These are phyloP conservation scores for Chelmon rostratus DNA, from an alignment of 2,797 vertebrate genomes.

Conservation along the genomic window DNA sequence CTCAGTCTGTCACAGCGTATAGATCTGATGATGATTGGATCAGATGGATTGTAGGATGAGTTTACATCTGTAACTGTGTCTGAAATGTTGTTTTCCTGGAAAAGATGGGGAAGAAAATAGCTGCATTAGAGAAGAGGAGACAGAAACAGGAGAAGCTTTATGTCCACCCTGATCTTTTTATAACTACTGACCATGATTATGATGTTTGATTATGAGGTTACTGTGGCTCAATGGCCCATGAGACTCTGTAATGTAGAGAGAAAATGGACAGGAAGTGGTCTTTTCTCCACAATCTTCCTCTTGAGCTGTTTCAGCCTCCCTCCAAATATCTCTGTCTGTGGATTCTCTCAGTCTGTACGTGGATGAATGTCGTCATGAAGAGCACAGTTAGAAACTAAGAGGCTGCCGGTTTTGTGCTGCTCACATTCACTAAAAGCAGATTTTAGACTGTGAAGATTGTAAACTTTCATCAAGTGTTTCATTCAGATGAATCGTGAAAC, in stretches of 20 bases:
- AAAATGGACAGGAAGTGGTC: constrained; percentile 18
- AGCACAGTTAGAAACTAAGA: background rate
- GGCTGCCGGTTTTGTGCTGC: background rate
- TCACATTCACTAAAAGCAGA: background rate
- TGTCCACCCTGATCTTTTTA: constrained; percentile 18
- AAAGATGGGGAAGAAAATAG: background rate
- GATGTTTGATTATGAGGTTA: constrained; percentile 41
- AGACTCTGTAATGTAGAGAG: constrained; percentile 20
- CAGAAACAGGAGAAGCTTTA: background rate
- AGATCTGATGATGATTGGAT: background rate
- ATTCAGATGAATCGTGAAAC: background rate
- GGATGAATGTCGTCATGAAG: background rate
- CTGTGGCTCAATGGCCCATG: constrained; percentile 24
- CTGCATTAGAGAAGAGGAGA: background rate
- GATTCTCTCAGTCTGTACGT: background rate
- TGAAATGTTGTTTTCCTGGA: constrained; percentile 1
- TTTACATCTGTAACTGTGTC: background rate
- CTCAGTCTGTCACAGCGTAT: background rate
- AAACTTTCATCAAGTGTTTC: background rate
- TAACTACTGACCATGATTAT: constrained; percentile 27
- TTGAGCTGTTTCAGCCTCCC: background rate
- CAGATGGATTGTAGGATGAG: background rate
- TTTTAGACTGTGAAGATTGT: background rate
- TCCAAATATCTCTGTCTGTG: constrained; percentile 17
- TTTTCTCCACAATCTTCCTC: constrained; percentile 4